phyloP scores from a whole-genome alignment of 2,888 invertebrate species.

The Cephus runcator region DNA sequence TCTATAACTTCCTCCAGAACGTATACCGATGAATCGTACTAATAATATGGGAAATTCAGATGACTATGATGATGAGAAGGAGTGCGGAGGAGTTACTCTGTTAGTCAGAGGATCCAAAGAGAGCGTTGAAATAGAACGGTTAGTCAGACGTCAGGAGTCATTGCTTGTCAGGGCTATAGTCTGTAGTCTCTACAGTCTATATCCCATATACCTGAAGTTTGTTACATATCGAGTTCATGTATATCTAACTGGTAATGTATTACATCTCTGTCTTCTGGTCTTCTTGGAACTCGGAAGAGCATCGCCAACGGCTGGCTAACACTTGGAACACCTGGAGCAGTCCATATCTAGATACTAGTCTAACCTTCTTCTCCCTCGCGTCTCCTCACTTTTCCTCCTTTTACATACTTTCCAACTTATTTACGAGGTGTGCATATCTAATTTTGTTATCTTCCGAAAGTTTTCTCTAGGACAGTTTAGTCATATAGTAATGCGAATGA shows the following conservation, averaged over 20 bases:
- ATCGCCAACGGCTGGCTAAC: background rate
- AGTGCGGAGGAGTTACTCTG: background rate
- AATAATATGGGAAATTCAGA: background rate
- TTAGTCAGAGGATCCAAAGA: slow-evolving; percentile 40
- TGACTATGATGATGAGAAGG: background rate
- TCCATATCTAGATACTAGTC: background rate
- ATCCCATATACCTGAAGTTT: background rate
- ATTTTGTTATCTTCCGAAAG: background rate
- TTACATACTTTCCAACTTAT: background rate
- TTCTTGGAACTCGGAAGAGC: background rate
- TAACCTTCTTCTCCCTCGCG: background rate
- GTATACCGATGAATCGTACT: background rate
- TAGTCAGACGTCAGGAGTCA: slow-evolving; percentile 48
- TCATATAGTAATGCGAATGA: background rate
- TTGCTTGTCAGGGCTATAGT: background rate
- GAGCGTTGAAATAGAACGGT: slow-evolving; percentile 50
- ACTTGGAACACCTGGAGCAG: background rate
- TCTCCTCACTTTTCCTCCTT: background rate
- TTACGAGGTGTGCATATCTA: background rate
- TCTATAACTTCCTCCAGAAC: background rate
- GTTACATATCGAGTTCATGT: background rate
- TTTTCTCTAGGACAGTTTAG: background rate
- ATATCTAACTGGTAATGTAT: background rate
- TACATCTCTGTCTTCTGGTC: background rate
- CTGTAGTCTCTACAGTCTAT: background rate